Evolutionary conservation across 2,888 invertebrate genomes (phyloP).

Genomic region (Caenorhabditis imperialis): DNA sequence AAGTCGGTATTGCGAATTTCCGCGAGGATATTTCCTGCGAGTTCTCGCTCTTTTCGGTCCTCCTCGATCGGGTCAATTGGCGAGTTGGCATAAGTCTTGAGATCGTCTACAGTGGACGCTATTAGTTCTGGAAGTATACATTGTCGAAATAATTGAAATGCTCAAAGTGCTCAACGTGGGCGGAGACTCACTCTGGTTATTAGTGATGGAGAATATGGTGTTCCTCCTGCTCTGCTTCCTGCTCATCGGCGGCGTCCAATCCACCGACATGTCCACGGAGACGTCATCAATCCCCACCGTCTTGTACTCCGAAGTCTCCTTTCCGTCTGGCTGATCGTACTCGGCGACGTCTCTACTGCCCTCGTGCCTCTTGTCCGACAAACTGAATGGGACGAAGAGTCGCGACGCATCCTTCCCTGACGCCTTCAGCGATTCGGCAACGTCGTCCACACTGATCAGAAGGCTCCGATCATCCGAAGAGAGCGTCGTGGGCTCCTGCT

Average conservation of each 20-base stretch:
- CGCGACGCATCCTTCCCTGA: conserved; percentile 69
- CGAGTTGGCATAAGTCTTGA: conserved; percentile 64
- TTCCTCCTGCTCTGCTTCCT: conserved; percentile 64
- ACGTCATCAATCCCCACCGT: conserved; percentile 66
- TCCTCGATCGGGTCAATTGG: conserved; percentile 70
- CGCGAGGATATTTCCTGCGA: conserved; percentile 53
- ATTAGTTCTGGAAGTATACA: conserved; percentile 56
- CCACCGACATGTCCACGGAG: conserved; percentile 70
- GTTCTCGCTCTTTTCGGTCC: conserved; percentile 67
- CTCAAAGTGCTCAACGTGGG: no score
- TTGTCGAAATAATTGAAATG: no score
- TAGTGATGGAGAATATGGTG: conserved; percentile 67
- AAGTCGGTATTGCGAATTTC: conserved; percentile 61
- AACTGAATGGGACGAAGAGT: conserved; percentile 56
- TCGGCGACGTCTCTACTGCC: conserved; percentile 45
- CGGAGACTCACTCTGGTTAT: conserved; percentile 51
- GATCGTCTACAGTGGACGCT: conserved; percentile 62
- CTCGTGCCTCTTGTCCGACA: conserved; percentile 26
- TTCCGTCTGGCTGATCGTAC: conserved; percentile 52
- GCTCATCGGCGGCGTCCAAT: conserved; percentile 73
- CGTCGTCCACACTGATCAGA: conserved; percentile 59
- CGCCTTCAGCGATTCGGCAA: conserved; percentile 66
- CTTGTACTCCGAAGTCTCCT: conserved; percentile 39
- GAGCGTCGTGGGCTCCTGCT: background rate
- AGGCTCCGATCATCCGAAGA: conserved; percentile 35